Percentiles rank a stretch among this genome's conserved stretches.
phyloP scores from a whole-genome alignment of 2,888 invertebrate species.

The Oscheius sp. region DNA sequence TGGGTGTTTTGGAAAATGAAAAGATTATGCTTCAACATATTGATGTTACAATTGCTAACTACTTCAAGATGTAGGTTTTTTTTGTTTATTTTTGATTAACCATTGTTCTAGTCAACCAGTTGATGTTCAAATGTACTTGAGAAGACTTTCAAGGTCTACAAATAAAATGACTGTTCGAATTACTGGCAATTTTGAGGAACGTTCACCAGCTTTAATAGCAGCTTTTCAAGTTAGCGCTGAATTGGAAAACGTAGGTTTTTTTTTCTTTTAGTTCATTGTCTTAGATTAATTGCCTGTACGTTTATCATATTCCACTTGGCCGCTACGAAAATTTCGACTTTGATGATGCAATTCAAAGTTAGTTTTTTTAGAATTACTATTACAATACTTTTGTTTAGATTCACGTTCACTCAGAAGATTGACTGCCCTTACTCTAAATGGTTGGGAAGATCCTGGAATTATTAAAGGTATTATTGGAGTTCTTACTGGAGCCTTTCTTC shows the following conservation, averaged over 20 bases:
- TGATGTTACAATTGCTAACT: slow-evolving; percentile 9
- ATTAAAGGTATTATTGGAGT: neutral
- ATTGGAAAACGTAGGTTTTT: neutral
- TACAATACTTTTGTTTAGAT: neutral
- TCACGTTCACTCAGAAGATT: neutral
- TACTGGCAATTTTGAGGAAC: neutral
- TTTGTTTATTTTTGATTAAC: neutral
- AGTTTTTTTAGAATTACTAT: neutral
- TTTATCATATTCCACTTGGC: slow-evolving; percentile 3
- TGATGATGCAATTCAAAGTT: neutral
- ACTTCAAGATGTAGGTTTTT: slow-evolving; percentile 14
- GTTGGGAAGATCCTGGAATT: slow-evolving; percentile 5
- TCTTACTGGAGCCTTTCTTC: slow-evolving; percentile 8
- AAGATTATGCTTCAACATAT: neutral
- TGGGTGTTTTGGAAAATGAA: neutral
- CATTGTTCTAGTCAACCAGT: slow-evolving; percentile 2
- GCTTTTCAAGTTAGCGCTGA: slow-evolving; percentile 1
- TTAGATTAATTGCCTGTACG: slow-evolving; percentile 4
- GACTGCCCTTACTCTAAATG: neutral
- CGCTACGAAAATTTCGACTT: slow-evolving; percentile 14
- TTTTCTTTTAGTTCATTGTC: neutral
- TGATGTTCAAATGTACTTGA: slow-evolving; percentile 4
- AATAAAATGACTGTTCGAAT: neutral
- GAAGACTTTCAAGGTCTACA: neutral
- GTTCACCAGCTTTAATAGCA: neutral